phyloP scores from a whole-genome alignment of 2,113 vertebrate genomes.

The human region GRCh38 chr6:75415501-75416000 shows the following conservation, averaged over 20 bases:
- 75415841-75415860: neutral
- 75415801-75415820: neutral
- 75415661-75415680: neutral
- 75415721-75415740: neutral
- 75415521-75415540: neutral
- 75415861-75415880: neutral
- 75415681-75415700: slow-evolving; percentile 20
- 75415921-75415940: neutral
- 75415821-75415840: neutral
- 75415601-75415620: neutral
- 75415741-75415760: neutral
- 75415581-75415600: neutral
- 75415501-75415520: neutral
- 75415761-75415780: neutral
- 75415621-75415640: neutral
- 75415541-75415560: neutral
- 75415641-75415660: slow-evolving; percentile 36
- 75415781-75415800: neutral
- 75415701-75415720: neutral
- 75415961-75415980: neutral
- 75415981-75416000: neutral
- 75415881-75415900: neutral
- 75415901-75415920: neutral
- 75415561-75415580: neutral
- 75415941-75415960: neutral